phyloP scores from a whole-genome alignment of 2,888 invertebrate genomes.

The Mamestra brassicae region DNA sequence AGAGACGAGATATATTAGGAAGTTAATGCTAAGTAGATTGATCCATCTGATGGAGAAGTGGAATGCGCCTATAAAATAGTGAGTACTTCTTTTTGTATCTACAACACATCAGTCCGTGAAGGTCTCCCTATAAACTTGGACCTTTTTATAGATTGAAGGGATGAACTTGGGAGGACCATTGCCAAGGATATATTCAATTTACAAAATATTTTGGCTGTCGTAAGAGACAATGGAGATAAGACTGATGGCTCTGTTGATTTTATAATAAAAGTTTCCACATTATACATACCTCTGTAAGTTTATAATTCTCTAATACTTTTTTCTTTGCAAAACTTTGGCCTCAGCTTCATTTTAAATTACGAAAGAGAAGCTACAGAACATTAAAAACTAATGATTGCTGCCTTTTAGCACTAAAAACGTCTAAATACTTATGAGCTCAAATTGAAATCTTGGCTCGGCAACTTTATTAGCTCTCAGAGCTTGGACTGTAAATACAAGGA shows the following conservation, averaged over 20 bases:
- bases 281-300: too few relatives aligned
- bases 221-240: neutral
- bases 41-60: constrained; percentile 51
- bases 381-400: constrained; percentile 13
- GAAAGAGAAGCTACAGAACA: neutral
- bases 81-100: constrained; percentile 40
- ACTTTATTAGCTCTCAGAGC: constrained; percentile 47
- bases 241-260: neutral
- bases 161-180: constrained; percentile 18
- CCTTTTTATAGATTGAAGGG: constrained; percentile 39
- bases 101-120: constrained; percentile 29
- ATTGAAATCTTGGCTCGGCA: constrained; percentile 35
- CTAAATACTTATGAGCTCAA: constrained; percentile 26
- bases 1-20: constrained; percentile 60
- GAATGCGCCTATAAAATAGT: constrained; percentile 45
- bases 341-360: constrained; percentile 1
- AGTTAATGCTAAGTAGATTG: constrained; percentile 69
- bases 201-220: neutral
- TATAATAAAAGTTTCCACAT: neutral
- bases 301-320: neutral
- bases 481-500: constrained; percentile 37
- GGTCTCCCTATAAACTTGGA: constrained; percentile 25
- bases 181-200: constrained; percentile 4
- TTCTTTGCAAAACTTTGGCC: neutral
- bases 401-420: constrained; percentile 19